These are phyloP conservation scores for Acanthosepion lycidas DNA, from an alignment of 2,888 invertebrate genomes.

Conservation along the genomic window DNA sequence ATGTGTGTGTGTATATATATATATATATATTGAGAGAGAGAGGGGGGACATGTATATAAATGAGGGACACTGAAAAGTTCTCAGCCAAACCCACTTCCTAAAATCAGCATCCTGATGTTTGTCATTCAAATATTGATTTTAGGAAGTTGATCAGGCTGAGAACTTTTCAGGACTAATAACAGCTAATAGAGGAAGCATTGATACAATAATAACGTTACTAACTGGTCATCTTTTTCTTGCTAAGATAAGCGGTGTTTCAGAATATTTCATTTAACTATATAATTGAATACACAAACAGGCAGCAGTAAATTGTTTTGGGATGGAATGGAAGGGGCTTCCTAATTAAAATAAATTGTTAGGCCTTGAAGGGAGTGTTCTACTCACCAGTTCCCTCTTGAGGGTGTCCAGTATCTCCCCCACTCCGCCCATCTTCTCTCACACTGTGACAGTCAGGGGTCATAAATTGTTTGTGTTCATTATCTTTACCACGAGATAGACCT, in stretches of 20 bases:
- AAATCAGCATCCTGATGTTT: no score
- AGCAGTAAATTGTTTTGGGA: background rate
- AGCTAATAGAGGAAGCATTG: background rate
- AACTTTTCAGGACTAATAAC: background rate
- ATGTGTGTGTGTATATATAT: no score
- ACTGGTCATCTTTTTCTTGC: background rate
- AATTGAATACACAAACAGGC: background rate
- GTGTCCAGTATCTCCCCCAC: slow-evolving; percentile 33
- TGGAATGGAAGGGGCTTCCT: background rate
- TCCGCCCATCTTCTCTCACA: background rate
- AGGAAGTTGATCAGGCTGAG: no score
- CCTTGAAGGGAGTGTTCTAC: background rate
- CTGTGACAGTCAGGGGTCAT: slow-evolving; percentile 9
- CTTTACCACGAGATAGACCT: slow-evolving; percentile 33
- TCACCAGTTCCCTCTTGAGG: slow-evolving; percentile 33
- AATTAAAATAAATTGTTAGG: slow-evolving; percentile 33
- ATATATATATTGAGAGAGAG: no score
- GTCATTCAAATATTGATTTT: no score
- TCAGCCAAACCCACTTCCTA: no score
- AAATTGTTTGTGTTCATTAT: slow-evolving; percentile 33
- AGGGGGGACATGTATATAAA: no score
- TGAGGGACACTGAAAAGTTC: no score
- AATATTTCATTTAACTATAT: background rate
- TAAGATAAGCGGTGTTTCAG: background rate
- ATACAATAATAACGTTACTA: background rate